These are phyloP conservation scores for Ursus arctos DNA, from an alignment of 2,113 vertebrate genomes.

Conservation along the genomic window DNA sequence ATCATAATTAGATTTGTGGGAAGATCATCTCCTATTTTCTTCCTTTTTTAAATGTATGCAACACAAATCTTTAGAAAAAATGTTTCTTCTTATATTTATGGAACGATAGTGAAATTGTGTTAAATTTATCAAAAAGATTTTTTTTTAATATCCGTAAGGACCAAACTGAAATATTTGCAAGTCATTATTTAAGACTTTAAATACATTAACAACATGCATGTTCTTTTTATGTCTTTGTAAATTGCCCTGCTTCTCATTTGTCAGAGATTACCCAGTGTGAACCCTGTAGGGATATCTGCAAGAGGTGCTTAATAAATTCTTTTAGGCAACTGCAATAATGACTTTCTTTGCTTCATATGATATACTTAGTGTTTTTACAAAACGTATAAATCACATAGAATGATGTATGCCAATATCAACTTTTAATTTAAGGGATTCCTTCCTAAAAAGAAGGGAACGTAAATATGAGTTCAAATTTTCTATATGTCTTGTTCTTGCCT, in stretches of 20 bases:
- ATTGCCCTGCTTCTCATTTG: conserved; percentile 1
- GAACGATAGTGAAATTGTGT: not conserved
- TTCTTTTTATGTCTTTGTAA: conserved; percentile 3
- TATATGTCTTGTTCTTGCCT: not conserved
- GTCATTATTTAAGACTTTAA: conserved; percentile 15
- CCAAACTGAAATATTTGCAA: not conserved
- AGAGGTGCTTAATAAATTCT: not conserved
- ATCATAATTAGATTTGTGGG: not conserved
- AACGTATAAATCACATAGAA: not conserved
- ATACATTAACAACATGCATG: not conserved
- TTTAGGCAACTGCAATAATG: not conserved
- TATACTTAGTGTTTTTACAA: not conserved
- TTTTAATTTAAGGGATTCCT: not conserved
- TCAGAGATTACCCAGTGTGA: not conserved
- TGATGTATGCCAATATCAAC: not conserved
- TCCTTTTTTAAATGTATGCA: not conserved
- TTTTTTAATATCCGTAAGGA: conserved; percentile 12
- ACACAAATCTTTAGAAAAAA: not conserved
- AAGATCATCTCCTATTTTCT: not conserved
- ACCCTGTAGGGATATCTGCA: not conserved
- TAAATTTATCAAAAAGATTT: not conserved
- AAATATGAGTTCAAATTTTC: not conserved
- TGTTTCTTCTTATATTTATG: conserved; percentile 1
- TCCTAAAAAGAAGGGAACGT: not conserved
- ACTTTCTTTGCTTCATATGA: not conserved